Conservation (phyloP, 2,888 invertebrate genomes). For the Crocallis elinguaria region DNA sequence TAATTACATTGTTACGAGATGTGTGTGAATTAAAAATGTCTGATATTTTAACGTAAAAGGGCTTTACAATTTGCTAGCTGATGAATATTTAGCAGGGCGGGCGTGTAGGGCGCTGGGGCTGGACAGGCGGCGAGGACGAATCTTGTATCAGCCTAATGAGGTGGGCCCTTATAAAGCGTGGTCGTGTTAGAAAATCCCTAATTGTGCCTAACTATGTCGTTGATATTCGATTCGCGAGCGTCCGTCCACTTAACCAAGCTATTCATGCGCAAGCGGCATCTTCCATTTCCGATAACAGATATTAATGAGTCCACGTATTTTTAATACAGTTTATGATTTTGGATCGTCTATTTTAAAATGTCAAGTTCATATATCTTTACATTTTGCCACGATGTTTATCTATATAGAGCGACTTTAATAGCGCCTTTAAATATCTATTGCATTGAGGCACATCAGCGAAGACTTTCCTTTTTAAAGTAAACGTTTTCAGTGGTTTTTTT, state of each 20-base stretch:
- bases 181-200: conserved; percentile 74
- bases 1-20: conserved; percentile 67
- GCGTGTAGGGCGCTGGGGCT: conserved; percentile 45
- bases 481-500: conserved; percentile 44
- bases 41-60: conserved; percentile 59
- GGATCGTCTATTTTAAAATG: no score
- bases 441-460: no score
- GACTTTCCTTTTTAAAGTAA: no score
- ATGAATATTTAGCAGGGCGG: conserved; percentile 75
- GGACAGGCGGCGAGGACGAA: conserved; percentile 42
- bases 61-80: conserved; percentile 66
- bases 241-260: conserved; percentile 64
- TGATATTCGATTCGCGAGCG: conserved; percentile 68
- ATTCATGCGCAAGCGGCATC: conserved; percentile 45
- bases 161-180: conserved; percentile 66
- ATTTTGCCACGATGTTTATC: no score
- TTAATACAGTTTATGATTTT: neutral
- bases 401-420: no score
- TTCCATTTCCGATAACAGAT: conserved; percentile 35
- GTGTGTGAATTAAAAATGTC: conserved; percentile 64
- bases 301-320: conserved; percentile 29
- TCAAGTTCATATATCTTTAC: no score
- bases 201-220: conserved; percentile 72
- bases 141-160: conserved; percentile 74
- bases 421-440: no score